Percentiles rank a stretch among this genome's conserved stretches.
phyloP scores from a whole-genome alignment of 2,888 invertebrate species.

The Craniophora ligustri region DNA sequence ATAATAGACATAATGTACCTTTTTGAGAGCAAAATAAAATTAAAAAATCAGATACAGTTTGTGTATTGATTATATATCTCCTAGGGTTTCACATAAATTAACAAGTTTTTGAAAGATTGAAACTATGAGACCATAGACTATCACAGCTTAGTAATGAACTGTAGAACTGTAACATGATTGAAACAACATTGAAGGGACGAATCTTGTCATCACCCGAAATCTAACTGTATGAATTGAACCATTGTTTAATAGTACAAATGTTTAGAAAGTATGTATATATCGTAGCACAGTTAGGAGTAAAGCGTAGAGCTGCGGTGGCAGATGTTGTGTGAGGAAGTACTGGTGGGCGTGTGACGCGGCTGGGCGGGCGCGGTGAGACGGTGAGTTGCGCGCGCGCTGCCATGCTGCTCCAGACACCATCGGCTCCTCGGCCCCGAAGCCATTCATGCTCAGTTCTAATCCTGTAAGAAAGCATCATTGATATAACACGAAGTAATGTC shows the following conservation, averaged over 20 bases:
- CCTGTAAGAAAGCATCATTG: conserved; percentile 69
- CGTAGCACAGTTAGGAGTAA: conserved; percentile 71
- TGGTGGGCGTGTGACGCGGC: conserved; percentile 79
- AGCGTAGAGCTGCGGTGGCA: conserved; percentile 78
- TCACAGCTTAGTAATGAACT: no score
- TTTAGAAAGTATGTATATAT: conserved; percentile 73
- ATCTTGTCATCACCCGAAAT: not conserved
- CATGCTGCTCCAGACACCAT: conserved; percentile 85
- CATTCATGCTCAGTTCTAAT: conserved; percentile 80
- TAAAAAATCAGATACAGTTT: no score
- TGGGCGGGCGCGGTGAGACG: conserved; percentile 65
- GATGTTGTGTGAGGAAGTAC: conserved; percentile 72
- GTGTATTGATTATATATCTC: no score
- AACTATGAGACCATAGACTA: no score
- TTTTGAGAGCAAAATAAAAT: no score
- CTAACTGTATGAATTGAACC: not conserved
- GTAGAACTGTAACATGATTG: no score
- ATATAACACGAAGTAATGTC: no score
- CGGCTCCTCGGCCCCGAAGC: conserved; percentile 79
- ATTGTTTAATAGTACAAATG: not conserved
- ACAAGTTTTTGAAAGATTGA: no score
- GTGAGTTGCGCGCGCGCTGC: conserved; percentile 77
- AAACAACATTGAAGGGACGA: not conserved
- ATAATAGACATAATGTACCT: no score
- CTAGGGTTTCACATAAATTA: no score